Conservation (phyloP, 1,140 invertebrate species). For the Fopius arisanus region DNA sequence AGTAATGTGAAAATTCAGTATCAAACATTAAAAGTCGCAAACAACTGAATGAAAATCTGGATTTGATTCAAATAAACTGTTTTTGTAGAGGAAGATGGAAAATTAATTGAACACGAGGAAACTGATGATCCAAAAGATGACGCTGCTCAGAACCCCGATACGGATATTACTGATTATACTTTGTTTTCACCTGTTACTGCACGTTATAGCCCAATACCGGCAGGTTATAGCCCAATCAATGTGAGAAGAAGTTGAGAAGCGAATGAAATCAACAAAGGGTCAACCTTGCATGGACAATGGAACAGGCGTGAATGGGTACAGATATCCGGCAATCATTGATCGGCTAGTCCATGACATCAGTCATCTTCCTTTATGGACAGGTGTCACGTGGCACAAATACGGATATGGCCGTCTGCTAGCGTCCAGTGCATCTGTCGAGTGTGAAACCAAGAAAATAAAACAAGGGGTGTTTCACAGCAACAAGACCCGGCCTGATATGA, state of each 20-base stretch:
- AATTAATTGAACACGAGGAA: too few species aligned
- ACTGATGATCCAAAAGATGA: too few species aligned
- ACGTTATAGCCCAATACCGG: too few species aligned
- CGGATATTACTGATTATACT: too few species aligned
- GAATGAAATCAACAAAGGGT: not conserved
- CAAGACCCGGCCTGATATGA: conserved; percentile 4
- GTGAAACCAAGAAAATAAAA: conserved; percentile 31
- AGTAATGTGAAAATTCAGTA: too few species aligned
- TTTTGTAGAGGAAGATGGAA: too few species aligned
- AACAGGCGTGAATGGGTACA: conserved; percentile 3
- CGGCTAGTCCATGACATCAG: conserved; percentile 1
- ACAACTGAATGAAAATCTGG: too few species aligned
- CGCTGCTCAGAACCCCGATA: too few species aligned
- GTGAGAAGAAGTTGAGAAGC: not conserved
- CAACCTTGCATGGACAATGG: not conserved
- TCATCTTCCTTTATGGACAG: conserved; percentile 22
- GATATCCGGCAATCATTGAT: not conserved
- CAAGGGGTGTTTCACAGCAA: not conserved
- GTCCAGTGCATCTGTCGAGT: conserved; percentile 30
- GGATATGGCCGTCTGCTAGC: conserved; percentile 21
- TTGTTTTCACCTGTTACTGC: too few species aligned
- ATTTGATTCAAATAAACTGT: too few species aligned
- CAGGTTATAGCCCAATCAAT: not conserved
- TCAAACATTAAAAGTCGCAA: too few species aligned
- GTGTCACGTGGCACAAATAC: conserved; percentile 24